Conservation (phyloP, 2,888 invertebrate genomes). For the Drosophila atripex region DNA sequence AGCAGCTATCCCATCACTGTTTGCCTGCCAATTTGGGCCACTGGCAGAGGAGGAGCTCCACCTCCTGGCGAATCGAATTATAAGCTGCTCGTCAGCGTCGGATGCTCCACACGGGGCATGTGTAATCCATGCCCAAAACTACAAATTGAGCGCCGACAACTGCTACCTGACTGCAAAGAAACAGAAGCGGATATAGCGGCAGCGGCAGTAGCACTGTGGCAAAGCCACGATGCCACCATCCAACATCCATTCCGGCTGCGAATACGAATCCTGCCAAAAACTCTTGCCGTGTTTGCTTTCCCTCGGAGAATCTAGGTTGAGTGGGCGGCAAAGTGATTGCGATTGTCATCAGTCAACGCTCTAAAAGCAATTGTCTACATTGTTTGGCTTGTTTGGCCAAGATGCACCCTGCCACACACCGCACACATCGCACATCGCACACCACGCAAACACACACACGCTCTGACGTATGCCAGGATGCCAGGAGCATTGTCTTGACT, state of each 20-base stretch:
- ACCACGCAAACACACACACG: slow-evolving; percentile 11
- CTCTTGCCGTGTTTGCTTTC: slow-evolving; percentile 44
- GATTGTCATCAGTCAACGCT: slow-evolving; percentile 79
- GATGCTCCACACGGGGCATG: slow-evolving; percentile 50
- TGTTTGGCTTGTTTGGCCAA: slow-evolving; percentile 77
- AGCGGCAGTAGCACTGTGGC: not conserved
- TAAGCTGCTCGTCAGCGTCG: slow-evolving; percentile 56
- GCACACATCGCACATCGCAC: too few relatives aligned
- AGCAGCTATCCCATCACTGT: not conserved
- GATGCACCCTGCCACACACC: slow-evolving; percentile 51
- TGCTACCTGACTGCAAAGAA: slow-evolving; percentile 58
- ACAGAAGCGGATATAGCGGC: slow-evolving; percentile 13
- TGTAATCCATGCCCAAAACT: slow-evolving; percentile 62
- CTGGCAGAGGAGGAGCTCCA: slow-evolving; percentile 14
- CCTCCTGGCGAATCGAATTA: slow-evolving; percentile 59
- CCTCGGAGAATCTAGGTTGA: slow-evolving; percentile 69
- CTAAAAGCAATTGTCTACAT: slow-evolving; percentile 79
- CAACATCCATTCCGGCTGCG: not conserved
- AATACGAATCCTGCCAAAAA: slow-evolving; percentile 20
- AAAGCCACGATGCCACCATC: slow-evolving; percentile 12
- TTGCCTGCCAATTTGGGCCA: slow-evolving; percentile 43
- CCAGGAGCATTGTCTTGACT: slow-evolving; percentile 64
- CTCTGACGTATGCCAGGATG: slow-evolving; percentile 11
- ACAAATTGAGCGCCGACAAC: slow-evolving; percentile 66
- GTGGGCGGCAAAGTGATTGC: slow-evolving; percentile 76